These are phyloP conservation scores for Porites rus DNA, from an alignment of 92 coral and sea anemone species.

Conservation along the genomic window DNA sequence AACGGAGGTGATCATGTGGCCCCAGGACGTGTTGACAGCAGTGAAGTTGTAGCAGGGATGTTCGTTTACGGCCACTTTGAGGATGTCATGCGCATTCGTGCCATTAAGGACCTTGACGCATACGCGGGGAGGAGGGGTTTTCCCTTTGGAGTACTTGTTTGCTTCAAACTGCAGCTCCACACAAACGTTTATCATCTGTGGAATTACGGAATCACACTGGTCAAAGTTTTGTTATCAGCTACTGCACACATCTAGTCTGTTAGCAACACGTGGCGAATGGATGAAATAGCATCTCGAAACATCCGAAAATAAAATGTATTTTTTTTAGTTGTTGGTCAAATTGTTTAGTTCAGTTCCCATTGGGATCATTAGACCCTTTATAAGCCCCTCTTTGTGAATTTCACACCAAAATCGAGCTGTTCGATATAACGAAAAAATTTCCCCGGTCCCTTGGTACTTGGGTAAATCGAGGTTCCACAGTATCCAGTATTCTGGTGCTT, in stretches of 20 bases:
- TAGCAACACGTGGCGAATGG: not conserved
- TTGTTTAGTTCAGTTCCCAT: no score
- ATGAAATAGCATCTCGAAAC: no score
- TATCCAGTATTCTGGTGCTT: no score
- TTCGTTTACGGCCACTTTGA: constrained; percentile 56
- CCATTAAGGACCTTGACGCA: constrained; percentile 50
- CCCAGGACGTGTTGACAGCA: constrained; percentile 50
- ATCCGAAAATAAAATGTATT: no score
- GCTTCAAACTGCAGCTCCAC: constrained; percentile 61
- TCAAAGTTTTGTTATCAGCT: no score
- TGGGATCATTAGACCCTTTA: no score
- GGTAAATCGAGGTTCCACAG: no score
- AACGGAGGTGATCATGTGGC: constrained; percentile 60
- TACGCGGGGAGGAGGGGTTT: constrained; percentile 29
- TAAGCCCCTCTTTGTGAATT: no score
- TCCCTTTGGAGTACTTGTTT: constrained; percentile 15
- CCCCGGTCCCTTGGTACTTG: no score
- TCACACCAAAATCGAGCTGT: no score
- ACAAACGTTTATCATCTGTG: constrained; percentile 69
- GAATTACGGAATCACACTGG: not conserved
- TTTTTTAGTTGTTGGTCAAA: no score
- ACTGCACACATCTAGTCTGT: not conserved
- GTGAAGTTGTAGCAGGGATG: constrained; percentile 69
- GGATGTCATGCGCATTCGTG: constrained; percentile 61
- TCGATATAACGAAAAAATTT: no score